phyloP scores from a whole-genome alignment of 1,140 invertebrate species.

The Scaptomyza hsui region DNA sequence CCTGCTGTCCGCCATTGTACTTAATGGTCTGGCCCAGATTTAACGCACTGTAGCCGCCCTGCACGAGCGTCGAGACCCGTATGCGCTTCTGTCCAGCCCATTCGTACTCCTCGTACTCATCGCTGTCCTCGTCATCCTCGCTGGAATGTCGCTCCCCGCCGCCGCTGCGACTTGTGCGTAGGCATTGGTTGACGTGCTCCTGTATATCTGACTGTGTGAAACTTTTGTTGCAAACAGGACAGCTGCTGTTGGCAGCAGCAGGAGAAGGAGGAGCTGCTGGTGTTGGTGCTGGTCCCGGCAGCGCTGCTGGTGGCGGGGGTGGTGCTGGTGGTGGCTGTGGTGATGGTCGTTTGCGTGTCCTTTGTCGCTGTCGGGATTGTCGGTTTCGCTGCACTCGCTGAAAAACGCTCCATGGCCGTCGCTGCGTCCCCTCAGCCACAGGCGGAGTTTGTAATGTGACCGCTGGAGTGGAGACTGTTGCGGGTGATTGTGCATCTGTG shows the following conservation, averaged over 20 bases:
- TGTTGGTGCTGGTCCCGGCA: conserved; percentile 85
- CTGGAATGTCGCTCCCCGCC: conserved; percentile 65
- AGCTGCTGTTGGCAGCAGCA: conserved; percentile 83
- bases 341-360: conserved; percentile 66
- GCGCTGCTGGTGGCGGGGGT: neutral
- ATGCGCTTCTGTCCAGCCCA: conserved; percentile 92
- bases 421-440: conserved; percentile 54
- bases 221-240: conserved; percentile 91
- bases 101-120: conserved; percentile 92
- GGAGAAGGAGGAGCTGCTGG: conserved; percentile 7
- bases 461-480: conserved; percentile 35
- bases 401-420: conserved; percentile 79
- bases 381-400: conserved; percentile 85
- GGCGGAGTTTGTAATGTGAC: conserved; percentile 37
- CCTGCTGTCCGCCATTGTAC: conserved; percentile 75
- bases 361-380: conserved; percentile 84
- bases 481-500: neutral
- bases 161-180: conserved; percentile 83
- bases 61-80: conserved; percentile 88
- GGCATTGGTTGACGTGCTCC: conserved; percentile 90
- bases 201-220: conserved; percentile 89
- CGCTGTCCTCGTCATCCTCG: conserved; percentile 88
- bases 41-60: conserved; percentile 88
- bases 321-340: conserved; percentile 31
- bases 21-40: conserved; percentile 85